These are phyloP conservation scores for Chouioia cunea DNA, from an alignment of 2,888 invertebrate species.

Conservation along the genomic window DNA sequence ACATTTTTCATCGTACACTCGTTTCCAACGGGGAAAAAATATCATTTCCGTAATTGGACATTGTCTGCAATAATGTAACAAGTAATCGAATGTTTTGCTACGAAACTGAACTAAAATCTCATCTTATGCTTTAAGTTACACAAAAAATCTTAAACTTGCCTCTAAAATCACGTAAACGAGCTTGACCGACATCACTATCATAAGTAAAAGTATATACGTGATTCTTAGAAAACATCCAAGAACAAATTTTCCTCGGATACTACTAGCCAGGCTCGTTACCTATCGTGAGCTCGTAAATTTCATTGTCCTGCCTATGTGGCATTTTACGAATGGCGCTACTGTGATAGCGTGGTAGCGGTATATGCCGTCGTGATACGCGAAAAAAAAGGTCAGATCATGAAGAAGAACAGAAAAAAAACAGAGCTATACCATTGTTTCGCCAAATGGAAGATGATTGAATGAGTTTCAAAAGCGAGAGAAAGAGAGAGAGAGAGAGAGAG, in stretches of 20 bases:
- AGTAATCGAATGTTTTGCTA: too few species aligned
- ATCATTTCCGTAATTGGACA: too few species aligned
- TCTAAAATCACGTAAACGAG: too few species aligned
- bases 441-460: slow-evolving; percentile 44
- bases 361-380: slow-evolving; percentile 23
- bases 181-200: too few species aligned
- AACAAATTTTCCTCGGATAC: slow-evolving; percentile 45
- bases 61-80: too few species aligned
- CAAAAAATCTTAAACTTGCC: too few species aligned
- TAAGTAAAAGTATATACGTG: not conserved
- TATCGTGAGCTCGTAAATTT: slow-evolving; percentile 47
- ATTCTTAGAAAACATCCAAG: not conserved
- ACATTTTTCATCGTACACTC: slow-evolving; percentile 11
- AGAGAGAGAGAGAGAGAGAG: too few species aligned
- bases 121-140: too few species aligned
- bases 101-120: too few species aligned
- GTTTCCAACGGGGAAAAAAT: slow-evolving; percentile 7
- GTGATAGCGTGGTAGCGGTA: not conserved
- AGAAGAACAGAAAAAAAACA: slow-evolving; percentile 1
- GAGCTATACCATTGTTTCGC: slow-evolving; percentile 33
- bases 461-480: too few species aligned
- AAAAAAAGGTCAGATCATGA: slow-evolving; percentile 19
- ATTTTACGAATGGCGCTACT: slow-evolving; percentile 31
- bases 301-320: slow-evolving; percentile 40
- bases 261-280: slow-evolving; percentile 31